Percentiles rank a stretch among this genome's conserved stretches.
phyloP scores from a whole-genome alignment of 2,888 invertebrate species.

The Cephonodes hylas region DNA sequence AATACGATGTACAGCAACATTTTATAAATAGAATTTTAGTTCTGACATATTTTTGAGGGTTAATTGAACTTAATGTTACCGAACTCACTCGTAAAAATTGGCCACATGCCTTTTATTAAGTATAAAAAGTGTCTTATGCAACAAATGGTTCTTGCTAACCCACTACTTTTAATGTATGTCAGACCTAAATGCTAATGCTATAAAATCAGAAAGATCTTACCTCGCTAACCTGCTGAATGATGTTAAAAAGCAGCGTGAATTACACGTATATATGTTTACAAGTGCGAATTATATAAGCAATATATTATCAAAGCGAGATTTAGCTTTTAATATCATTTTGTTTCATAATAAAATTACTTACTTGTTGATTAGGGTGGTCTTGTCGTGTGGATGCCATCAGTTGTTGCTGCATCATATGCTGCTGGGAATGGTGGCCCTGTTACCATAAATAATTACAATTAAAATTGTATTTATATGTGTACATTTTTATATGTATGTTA shows the following conservation, averaged over 20 bases:
- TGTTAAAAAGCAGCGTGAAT: slow-evolving; percentile 64
- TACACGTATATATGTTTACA: slow-evolving; percentile 46
- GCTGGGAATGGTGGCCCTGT: slow-evolving; percentile 75
- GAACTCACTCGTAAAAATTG: no score
- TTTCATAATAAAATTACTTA: slow-evolving; percentile 29
- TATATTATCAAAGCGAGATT: slow-evolving; percentile 24
- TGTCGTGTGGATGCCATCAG: slow-evolving; percentile 63
- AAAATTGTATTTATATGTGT: no score
- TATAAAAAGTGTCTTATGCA: no score
- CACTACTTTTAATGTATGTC: not conserved
- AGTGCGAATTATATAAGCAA: slow-evolving; percentile 35
- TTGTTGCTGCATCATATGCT: slow-evolving; percentile 79
- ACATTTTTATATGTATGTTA: no score
- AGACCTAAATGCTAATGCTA: not conserved
- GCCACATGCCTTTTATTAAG: no score
- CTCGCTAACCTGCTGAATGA: slow-evolving; percentile 69
- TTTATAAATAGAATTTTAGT: not conserved
- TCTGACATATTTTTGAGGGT: not conserved
- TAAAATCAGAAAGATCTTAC: slow-evolving; percentile 44
- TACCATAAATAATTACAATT: slow-evolving; percentile 18
- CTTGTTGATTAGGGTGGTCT: slow-evolving; percentile 74
- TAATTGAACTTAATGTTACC: no score
- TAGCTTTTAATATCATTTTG: not conserved
- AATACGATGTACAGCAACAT: not conserved
- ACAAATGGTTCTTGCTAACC: no score